Conservation (phyloP, 2,113 vertebrate genomes). For the Pseudorectes ferrugineus region DNA sequence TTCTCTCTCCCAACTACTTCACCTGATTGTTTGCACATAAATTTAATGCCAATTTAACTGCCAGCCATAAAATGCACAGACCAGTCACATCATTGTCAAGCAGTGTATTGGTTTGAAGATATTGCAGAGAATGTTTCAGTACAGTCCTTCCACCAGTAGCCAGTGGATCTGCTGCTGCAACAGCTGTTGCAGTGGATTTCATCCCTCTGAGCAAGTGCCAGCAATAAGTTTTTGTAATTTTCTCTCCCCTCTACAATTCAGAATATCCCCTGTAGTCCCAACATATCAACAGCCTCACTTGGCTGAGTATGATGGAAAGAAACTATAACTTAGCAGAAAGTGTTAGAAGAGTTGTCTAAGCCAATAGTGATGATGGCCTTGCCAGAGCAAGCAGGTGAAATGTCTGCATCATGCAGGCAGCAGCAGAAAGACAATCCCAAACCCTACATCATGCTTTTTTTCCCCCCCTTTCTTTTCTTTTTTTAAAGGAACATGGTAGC, state of each 20-base stretch:
- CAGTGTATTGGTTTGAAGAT: background rate
- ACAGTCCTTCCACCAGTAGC: background rate
- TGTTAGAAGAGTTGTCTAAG: background rate
- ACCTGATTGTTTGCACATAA: background rate
- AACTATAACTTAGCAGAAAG: background rate
- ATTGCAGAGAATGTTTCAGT: background rate
- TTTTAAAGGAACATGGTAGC: background rate
- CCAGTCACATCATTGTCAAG: background rate
- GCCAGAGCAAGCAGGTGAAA: background rate
- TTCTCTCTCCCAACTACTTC: background rate
- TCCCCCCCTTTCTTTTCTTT: rapidly evolving
- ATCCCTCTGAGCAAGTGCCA: background rate
- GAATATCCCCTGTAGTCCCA: background rate
- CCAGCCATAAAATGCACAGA: background rate
- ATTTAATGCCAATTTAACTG: background rate
- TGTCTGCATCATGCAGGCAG: background rate
- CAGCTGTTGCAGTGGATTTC: background rate
- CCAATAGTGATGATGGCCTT: background rate
- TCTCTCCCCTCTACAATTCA: background rate
- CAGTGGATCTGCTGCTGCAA: background rate
- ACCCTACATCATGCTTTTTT: background rate
- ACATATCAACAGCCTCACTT: background rate
- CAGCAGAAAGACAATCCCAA: background rate
- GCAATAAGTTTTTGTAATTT: background rate
- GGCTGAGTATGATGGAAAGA: background rate